Evolutionary conservation across 2,888 invertebrate genomes (phyloP).

Genomic region (Rapana venosa): DNA sequence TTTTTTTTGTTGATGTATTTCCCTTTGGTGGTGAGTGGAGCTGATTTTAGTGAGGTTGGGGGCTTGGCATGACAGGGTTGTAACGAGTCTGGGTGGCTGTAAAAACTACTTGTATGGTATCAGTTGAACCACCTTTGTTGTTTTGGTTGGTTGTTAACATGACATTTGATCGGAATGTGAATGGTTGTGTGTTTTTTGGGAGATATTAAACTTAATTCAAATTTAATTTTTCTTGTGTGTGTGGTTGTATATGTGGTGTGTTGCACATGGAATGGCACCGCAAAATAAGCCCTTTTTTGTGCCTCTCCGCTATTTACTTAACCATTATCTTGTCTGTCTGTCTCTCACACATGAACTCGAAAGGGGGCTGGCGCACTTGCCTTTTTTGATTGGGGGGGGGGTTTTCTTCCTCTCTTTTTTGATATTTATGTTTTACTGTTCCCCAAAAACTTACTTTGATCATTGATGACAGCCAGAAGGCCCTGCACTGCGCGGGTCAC

Average conservation of each 20-base stretch:
- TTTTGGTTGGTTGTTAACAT: not conserved
- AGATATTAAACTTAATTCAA: slow-evolving; percentile 4
- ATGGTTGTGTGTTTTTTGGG: not conserved
- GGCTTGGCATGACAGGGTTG: not conserved
- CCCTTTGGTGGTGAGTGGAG: not conserved
- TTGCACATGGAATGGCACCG: not conserved
- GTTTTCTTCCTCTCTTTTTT: not conserved
- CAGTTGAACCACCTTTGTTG: not conserved
- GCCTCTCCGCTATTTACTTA: not conserved
- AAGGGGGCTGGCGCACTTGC: not conserved
- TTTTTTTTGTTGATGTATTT: not conserved
- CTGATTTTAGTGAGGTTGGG: not conserved
- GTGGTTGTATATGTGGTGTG: not conserved
- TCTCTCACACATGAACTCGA: not conserved
- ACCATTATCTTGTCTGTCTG: not conserved
- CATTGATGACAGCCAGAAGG: too few species aligned
- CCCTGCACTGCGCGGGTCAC: not conserved
- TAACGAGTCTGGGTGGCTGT: not conserved
- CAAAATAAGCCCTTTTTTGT: not conserved
- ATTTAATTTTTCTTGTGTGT: not conserved
- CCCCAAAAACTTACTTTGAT: too few species aligned
- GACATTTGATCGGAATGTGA: not conserved
- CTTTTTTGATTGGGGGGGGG: not conserved
- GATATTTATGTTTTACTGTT: too few species aligned
- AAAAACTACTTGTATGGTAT: not conserved